These are phyloP conservation scores for Leptosomus discolor DNA, from an alignment of 2,113 vertebrate species.

Conservation along the genomic window DNA sequence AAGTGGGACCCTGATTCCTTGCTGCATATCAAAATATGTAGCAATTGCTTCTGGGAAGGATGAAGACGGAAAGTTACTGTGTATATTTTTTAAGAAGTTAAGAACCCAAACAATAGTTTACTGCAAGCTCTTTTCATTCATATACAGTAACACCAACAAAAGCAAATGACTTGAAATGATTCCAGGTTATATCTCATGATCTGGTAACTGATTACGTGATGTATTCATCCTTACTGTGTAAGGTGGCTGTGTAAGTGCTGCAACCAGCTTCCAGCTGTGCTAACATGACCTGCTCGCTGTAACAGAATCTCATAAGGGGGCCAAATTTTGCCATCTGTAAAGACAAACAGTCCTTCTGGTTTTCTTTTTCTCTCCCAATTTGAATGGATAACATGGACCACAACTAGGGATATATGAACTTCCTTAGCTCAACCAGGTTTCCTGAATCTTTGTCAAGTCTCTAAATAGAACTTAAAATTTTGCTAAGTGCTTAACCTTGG, in stretches of 20 bases:
- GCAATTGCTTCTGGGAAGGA: neutral
- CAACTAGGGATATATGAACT: neutral
- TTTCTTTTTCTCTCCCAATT: neutral
- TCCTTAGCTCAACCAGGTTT: neutral
- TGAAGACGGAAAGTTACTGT: neutral
- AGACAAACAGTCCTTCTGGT: neutral
- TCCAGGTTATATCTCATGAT: neutral
- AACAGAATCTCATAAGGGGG: neutral
- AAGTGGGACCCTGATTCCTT: neutral
- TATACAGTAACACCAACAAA: neutral
- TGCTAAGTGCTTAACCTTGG: neutral
- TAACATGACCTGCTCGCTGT: neutral
- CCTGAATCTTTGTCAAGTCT: neutral
- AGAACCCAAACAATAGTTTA: neutral
- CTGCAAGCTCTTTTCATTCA: neutral
- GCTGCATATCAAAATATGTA: neutral
- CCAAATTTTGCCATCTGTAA: neutral
- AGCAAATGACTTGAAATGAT: neutral
- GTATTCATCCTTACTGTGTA: fast-evolving
- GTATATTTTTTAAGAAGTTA: neutral
- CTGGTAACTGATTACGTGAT: fast-evolving
- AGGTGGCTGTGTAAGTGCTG: neutral
- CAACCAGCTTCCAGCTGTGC: neutral
- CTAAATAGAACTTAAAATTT: neutral
- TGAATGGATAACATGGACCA: neutral